A percentile compares a stretch with the other conserved stretches of the same genome.
Conservation (phyloP, 2,888 invertebrate genomes). For the Agrilus mali region DNA sequence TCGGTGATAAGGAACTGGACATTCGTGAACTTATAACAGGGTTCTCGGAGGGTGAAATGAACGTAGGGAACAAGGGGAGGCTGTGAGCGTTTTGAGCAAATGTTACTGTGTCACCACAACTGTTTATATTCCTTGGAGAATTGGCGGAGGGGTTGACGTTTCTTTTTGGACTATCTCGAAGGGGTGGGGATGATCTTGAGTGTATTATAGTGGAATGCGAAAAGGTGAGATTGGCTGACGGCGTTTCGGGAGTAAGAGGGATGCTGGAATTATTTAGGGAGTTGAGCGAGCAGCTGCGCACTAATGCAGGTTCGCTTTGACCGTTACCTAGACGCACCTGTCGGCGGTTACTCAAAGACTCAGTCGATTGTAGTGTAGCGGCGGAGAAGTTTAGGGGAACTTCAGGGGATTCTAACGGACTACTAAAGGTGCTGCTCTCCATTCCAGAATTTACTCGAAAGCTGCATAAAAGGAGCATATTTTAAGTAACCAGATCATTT, state of each 20-base stretch:
- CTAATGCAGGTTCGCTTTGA: slow-evolving; percentile 23
- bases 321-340: slow-evolving; percentile 35
- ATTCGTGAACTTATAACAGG: not conserved
- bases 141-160: too few relatives aligned
- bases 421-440: slow-evolving; percentile 64
- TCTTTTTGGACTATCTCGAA: too few relatives aligned
- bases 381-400: slow-evolving; percentile 54
- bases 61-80: not conserved
- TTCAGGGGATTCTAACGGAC: slow-evolving; percentile 74
- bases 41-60: not conserved
- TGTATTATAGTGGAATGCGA: not conserved
- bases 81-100: too few relatives aligned
- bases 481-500: too few relatives aligned
- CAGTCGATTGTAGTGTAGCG: slow-evolving; percentile 53
- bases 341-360: slow-evolving; percentile 38
- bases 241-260: slow-evolving; percentile 49
- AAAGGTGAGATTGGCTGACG: slow-evolving; percentile 41
- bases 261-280: slow-evolving; percentile 11
- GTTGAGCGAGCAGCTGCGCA: slow-evolving; percentile 8
- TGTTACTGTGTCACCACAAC: too few relatives aligned
- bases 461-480: slow-evolving; percentile 35
- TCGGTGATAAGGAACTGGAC: slow-evolving; percentile 16
- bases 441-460: slow-evolving; percentile 71
- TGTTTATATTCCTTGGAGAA: too few relatives aligned
- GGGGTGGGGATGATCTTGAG: too few relatives aligned